Base-by-base conservation (phyloP, 2,113 vertebrate species). In the Oncorhynchus mykiss region DNA sequence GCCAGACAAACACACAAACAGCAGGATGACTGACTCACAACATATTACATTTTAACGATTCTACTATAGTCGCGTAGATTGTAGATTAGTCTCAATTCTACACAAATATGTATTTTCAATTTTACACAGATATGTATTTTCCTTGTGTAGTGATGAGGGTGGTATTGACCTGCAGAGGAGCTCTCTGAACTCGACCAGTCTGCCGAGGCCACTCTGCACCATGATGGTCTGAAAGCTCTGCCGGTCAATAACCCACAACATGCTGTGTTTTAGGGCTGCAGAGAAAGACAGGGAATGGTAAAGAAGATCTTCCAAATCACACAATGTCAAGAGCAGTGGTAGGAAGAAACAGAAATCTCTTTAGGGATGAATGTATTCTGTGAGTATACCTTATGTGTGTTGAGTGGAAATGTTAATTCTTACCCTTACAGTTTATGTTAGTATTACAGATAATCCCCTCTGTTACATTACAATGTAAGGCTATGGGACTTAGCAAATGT, bases 221-320 rank as follows among this genome's bases (percentile, higher is more conserved):
- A 94, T 89, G 69, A 84, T 73, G 4, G 82, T 82, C 84, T 92
- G 92, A 87, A 92, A 94, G 71, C 84, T 87, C 79, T 80, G 88
- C 73, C 87, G 82, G 70, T 94, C 93, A 34, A 94, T 88, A 76
- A 92, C 90, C 93, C 93, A 94, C 71, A 94, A 84, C 81, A 84
- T 91, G 86, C 90, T 88, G 82, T 92, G 85, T 18, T 8, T 84
- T 71, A 85, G 84, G 7, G 92, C 93, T 94, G 85, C 49, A 71
- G 76, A 84, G 75, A 83, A 77, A 79, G 59, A 84, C 25, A 79
- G 64, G 64, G 76, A 67, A 57, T 54, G 73, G 51, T 48, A 73
- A 79, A 81, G 69, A 14, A 54, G 79, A 16, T 48, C 76, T 9
- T 48, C 27, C 76, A 62, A 60, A 49, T 69, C 20, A 20, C 31